Conservation (phyloP, 2,797 vertebrate species). For the Crenichthys baileyi region DNA sequence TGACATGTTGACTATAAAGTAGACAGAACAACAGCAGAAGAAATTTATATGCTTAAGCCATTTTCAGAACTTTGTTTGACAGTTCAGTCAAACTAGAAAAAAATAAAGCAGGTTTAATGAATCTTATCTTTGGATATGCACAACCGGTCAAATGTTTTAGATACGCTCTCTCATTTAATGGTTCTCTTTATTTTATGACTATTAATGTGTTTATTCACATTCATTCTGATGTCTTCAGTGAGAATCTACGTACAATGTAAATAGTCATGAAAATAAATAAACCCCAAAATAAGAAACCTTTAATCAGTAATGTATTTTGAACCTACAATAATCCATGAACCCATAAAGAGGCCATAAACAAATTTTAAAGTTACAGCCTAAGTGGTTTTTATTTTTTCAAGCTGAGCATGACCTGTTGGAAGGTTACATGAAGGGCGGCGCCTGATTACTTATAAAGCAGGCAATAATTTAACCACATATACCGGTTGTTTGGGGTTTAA, state of each 20-base stretch:
- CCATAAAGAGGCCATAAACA: background rate
- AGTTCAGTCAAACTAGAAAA: background rate
- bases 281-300: too few species aligned
- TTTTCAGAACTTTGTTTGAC: background rate
- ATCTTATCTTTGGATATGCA: background rate
- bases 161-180: too few species aligned
- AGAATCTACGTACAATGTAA: too few species aligned
- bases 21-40: background rate
- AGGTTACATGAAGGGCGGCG: constrained; percentile 58
- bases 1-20: constrained; percentile 79
- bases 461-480: background rate
- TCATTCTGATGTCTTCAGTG: too few species aligned
- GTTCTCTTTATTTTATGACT: too few species aligned
- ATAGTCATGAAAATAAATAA: too few species aligned
- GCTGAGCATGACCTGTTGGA: constrained; percentile 11
- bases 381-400: background rate
- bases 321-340: background rate
- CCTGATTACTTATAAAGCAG: background rate
- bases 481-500: too few species aligned
- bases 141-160: too few species aligned
- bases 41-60: background rate
- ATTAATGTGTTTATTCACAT: too few species aligned
- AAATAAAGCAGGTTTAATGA: background rate
- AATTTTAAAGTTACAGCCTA: background rate
- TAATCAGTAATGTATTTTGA: background rate